phyloP scores from a whole-genome alignment of 2,113 vertebrate genomes.

The Hystrix cristata region DNA sequence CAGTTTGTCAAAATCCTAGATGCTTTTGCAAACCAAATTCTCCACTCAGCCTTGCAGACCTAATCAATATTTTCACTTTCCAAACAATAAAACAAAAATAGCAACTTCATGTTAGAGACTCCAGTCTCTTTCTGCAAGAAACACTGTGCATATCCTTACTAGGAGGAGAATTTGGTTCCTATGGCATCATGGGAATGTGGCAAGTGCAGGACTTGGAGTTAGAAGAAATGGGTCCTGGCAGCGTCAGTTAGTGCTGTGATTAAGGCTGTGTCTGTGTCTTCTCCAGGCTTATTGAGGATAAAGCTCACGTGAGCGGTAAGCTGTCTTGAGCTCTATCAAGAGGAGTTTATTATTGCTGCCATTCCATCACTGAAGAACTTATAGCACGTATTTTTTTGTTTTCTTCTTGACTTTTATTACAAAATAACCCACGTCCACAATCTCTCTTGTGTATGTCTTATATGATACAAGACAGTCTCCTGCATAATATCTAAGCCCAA shows the following conservation, averaged over 20 bases:
- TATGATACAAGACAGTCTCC: neutral
- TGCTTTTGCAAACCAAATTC: slow-evolving; percentile 5
- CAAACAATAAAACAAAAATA: neutral
- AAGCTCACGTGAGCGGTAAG: neutral
- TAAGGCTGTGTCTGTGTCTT: neutral
- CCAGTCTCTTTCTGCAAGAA: neutral
- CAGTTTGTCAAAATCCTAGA: neutral
- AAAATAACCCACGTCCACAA: neutral
- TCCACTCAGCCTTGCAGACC: neutral
- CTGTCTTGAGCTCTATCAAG: neutral
- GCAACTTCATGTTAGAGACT: neutral
- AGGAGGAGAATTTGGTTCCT: slow-evolving; percentile 10
- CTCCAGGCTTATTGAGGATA: neutral
- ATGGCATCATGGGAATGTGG: neutral
- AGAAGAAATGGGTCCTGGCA: neutral
- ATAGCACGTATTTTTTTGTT: neutral
- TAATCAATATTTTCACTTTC: neutral
- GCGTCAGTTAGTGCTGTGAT: neutral
- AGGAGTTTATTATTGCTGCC: neutral
- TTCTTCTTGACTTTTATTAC: neutral
- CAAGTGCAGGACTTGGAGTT: neutral
- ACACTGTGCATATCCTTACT: neutral
- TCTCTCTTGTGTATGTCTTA: neutral
- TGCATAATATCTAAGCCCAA: neutral
- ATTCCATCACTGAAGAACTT: neutral